These are phyloP conservation scores for Psilanteris sp. DNA, from an alignment of 1,140 invertebrate species.

Conservation along the genomic window DNA sequence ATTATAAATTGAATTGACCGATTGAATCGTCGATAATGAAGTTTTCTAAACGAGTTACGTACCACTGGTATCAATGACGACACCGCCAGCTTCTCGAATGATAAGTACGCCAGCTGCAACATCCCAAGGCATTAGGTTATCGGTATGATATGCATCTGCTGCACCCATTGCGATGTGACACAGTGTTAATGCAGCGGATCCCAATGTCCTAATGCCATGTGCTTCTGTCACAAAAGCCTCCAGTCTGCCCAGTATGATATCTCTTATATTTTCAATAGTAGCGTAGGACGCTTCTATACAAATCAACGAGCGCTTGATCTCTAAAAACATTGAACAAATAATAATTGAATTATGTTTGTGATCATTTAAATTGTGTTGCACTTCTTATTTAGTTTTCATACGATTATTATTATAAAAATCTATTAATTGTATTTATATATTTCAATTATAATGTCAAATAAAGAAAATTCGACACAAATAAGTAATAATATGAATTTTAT, in stretches of 20 bases:
- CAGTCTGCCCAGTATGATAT: conserved; percentile 70
- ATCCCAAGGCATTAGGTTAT: conserved; percentile 87
- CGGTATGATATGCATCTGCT: conserved; percentile 87
- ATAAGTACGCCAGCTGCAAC: conserved; percentile 86
- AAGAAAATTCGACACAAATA: too few relatives aligned
- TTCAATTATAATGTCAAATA: too few relatives aligned
- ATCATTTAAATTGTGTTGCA: too few relatives aligned
- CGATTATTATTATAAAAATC: too few relatives aligned
- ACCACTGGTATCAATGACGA: conserved; percentile 84
- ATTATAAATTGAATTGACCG: too few relatives aligned
- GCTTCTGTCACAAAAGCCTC: conserved; percentile 74
- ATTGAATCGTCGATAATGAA: too few relatives aligned
- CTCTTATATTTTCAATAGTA: conserved; percentile 69
- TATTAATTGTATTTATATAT: too few relatives aligned
- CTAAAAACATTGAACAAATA: conserved; percentile 44
- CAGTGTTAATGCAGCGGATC: conserved; percentile 87
- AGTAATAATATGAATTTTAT: too few relatives aligned
- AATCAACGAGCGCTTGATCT: conserved; percentile 67
- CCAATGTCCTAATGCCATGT: conserved; percentile 84
- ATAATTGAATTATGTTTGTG: too few relatives aligned
- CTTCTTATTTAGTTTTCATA: too few relatives aligned
- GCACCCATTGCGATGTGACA: conserved; percentile 86
- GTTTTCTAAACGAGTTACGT: too few relatives aligned
- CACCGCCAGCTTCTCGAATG: conserved; percentile 88
- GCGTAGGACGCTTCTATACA: conserved; percentile 75